Conservation (phyloP, 2,113 vertebrate genomes). For the Thomomys bottae region DNA sequence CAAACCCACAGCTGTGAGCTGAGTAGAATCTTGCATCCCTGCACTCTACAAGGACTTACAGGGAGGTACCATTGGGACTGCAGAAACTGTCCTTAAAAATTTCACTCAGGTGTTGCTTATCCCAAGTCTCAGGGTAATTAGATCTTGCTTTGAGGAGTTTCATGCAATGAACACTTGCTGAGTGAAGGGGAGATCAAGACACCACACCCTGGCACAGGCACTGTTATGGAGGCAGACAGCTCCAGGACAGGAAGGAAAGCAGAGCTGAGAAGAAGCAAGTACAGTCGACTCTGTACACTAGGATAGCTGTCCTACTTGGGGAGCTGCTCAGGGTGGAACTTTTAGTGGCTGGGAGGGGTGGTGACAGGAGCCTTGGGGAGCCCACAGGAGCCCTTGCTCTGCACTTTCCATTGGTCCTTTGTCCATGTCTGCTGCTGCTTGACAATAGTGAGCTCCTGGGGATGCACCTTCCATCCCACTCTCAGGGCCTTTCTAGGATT, state of each 20-base stretch:
- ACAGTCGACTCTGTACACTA: background rate
- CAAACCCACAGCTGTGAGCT: background rate
- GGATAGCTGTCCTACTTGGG: background rate
- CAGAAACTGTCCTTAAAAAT: background rate
- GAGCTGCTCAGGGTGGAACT: background rate
- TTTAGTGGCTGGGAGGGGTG: background rate
- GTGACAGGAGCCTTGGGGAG: background rate
- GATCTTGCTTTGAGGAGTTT: background rate
- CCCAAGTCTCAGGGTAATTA: background rate
- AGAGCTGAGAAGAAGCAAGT: background rate
- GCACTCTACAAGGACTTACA: background rate
- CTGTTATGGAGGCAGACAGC: background rate
- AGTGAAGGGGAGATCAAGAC: background rate
- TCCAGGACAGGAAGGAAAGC: background rate
- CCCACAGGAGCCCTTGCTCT: no score
- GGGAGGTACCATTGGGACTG: no score
- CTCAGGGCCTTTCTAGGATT: no score
- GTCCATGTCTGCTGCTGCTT: background rate
- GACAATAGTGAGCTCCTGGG: background rate
- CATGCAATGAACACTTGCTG: no score
- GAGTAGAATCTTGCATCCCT: background rate
- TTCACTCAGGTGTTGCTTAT: background rate
- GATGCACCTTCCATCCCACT: rapidly evolving
- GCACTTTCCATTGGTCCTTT: no score
- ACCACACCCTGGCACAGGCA: background rate